A percentile compares a stretch with the other conserved stretches of the same genome.
phyloP scores from a whole-genome alignment of 1,140 invertebrate genomes.

The Trachymyrmex cornetzi region DNA sequence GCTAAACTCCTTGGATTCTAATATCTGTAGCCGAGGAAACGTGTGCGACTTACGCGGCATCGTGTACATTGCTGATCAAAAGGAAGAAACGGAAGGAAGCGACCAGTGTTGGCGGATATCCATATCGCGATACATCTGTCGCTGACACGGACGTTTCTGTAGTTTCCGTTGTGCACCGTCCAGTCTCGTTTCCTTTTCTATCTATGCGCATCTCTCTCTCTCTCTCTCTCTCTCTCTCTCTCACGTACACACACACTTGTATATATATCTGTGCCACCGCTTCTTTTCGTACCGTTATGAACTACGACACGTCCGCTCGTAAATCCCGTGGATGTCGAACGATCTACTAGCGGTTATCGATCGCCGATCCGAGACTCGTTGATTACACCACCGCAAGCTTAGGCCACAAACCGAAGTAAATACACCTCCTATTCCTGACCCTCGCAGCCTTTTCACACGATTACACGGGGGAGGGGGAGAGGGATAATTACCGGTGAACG shows the following conservation, averaged over 20 bases:
- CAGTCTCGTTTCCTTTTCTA: constrained; percentile 45
- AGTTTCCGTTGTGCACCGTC: constrained; percentile 42
- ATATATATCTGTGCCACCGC: constrained; percentile 44
- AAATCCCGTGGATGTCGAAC: constrained; percentile 69
- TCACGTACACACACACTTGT: neutral
- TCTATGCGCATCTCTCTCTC: neutral
- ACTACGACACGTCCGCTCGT: constrained; percentile 68
- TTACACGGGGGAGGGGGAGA: constrained; percentile 1
- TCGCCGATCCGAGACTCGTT: constrained; percentile 59
- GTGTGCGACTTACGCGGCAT: constrained; percentile 4
- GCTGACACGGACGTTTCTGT: constrained; percentile 59
- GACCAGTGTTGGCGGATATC: constrained; percentile 54
- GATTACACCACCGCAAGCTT: constrained; percentile 59
- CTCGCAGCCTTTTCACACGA: constrained; percentile 43
- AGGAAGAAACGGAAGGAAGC: constrained; percentile 46
- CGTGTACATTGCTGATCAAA: neutral
- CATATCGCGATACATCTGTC: constrained; percentile 72
- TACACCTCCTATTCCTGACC: constrained; percentile 50
- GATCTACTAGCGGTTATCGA: constrained; percentile 64
- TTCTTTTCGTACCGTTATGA: constrained; percentile 72
- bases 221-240: constrained; percentile 1
- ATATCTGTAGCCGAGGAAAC: constrained; percentile 14
- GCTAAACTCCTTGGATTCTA: constrained; percentile 6
- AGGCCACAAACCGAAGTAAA: constrained; percentile 51
- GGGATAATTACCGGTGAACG: constrained; percentile 30